These are phyloP conservation scores for Phyllotreta cruciferae DNA, from an alignment of 2,888 invertebrate genomes.

Conservation along the genomic window DNA sequence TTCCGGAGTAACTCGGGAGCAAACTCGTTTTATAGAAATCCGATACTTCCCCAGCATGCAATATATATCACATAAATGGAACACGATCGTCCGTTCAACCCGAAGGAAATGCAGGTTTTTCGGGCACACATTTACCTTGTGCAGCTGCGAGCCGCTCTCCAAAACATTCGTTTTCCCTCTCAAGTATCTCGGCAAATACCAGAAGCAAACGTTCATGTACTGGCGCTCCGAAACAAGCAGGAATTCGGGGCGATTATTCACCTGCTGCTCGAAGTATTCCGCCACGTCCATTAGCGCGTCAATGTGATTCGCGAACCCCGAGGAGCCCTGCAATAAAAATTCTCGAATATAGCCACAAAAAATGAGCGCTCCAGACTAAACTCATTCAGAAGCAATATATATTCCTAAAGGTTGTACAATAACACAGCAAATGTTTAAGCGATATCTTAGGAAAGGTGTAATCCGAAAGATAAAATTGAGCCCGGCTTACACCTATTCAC, in stretches of 20 bases:
- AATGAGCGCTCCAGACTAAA: no score
- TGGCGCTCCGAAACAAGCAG: slow-evolving; percentile 64
- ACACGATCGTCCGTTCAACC: slow-evolving; percentile 11
- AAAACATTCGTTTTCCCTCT: slow-evolving; percentile 52
- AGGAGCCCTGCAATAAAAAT: slow-evolving; percentile 54
- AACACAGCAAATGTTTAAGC: no score
- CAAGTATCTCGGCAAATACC: slow-evolving; percentile 69
- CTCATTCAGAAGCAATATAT: no score
- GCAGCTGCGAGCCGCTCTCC: slow-evolving; percentile 56
- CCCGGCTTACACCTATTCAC: no score
- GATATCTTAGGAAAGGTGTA: no score
- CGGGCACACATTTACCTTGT: slow-evolving; percentile 53
- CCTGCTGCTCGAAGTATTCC: slow-evolving; percentile 59
- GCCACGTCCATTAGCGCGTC: slow-evolving; percentile 63
- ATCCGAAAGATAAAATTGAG: no score
- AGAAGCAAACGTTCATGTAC: slow-evolving; percentile 75
- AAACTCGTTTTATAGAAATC: slow-evolving; percentile 14
- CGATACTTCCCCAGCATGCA: slow-evolving; percentile 16
- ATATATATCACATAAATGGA: slow-evolving; percentile 5
- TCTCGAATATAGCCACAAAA: no score
- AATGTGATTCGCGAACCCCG: slow-evolving; percentile 64
- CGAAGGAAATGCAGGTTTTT: neutral
- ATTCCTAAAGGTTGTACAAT: no score
- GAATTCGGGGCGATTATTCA: slow-evolving; percentile 58
- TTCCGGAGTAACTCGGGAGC: neutral